Conservation (phyloP, 2,888 invertebrate genomes). For the Lobophora halterata region DNA sequence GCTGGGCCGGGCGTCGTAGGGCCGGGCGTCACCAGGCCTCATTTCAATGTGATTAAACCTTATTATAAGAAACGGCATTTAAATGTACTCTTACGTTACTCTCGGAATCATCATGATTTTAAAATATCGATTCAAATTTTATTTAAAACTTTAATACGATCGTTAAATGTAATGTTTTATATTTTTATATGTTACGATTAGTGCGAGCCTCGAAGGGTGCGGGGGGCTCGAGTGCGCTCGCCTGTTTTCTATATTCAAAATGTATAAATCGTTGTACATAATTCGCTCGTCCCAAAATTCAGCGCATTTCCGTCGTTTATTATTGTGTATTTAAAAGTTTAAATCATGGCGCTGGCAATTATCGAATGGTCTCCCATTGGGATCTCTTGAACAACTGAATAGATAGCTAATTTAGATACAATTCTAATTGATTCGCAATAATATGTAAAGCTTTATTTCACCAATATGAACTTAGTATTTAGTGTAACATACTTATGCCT, state of each 20-base stretch:
- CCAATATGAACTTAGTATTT: constrained; percentile 1
- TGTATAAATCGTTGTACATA: not conserved
- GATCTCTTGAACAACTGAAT: constrained; percentile 1
- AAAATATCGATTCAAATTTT: constrained; percentile 18
- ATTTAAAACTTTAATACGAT: constrained; percentile 21
- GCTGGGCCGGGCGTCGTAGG: too few relatives aligned
- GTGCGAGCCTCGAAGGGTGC: not conserved
- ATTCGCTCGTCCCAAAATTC: too few relatives aligned
- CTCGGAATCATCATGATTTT: constrained; percentile 11
- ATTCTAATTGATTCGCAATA: constrained; percentile 18
- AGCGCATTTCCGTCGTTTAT: too few relatives aligned
- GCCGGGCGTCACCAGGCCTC: too few relatives aligned
- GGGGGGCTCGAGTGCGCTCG: too few relatives aligned
- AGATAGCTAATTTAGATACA: constrained; percentile 17
- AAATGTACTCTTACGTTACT: constrained; percentile 12
- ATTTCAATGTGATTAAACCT: constrained; percentile 19
- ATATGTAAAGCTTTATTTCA: constrained; percentile 16
- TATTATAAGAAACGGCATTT: constrained; percentile 19
- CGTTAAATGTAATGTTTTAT: constrained; percentile 22
- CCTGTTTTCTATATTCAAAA: too few relatives aligned
- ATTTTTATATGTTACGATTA: constrained; percentile 21
- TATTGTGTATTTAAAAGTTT: too few relatives aligned
- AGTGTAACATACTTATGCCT: constrained; percentile 9
- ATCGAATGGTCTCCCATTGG: too few relatives aligned
- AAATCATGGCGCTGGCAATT: too few relatives aligned